Conservation (phyloP, 2,113 vertebrate genomes). For the Notechis scutatus region DNA sequence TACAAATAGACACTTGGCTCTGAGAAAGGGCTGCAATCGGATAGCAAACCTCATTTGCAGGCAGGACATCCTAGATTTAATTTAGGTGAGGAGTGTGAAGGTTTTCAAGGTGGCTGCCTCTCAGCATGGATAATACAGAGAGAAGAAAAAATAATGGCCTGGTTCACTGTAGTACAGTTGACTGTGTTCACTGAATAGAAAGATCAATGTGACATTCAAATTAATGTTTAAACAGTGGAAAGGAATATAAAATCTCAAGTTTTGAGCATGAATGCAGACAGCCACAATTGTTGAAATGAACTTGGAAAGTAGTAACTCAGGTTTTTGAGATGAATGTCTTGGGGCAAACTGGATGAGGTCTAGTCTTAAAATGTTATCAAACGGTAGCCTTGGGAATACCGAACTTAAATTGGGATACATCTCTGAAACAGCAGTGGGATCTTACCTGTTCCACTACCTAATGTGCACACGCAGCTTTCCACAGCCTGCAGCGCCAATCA, state of each 20-base stretch:
- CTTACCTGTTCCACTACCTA: too few relatives aligned
- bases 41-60: neutral
- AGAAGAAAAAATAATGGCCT: neutral
- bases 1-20: neutral
- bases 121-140: neutral
- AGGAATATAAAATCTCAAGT: neutral
- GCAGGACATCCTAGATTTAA: neutral
- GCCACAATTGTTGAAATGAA: neutral
- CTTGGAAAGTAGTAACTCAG: neutral
- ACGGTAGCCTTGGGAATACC: neutral
- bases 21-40: neutral
- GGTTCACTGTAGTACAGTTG: neutral
- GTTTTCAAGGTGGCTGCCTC: too few relatives aligned
- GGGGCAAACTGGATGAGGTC: neutral
- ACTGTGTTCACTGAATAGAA: neutral
- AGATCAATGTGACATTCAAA: neutral
- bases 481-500: too few relatives aligned
- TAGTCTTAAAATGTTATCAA: neutral
- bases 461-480: too few relatives aligned
- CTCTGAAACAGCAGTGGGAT: too few relatives aligned
- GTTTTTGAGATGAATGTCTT: neutral
- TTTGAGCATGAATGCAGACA: neutral
- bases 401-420: neutral
- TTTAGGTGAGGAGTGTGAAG: neutral
- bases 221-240: neutral